Base-by-base conservation (phyloP, 1,140 invertebrate species). In the Hycleus phaleratus region DNA sequence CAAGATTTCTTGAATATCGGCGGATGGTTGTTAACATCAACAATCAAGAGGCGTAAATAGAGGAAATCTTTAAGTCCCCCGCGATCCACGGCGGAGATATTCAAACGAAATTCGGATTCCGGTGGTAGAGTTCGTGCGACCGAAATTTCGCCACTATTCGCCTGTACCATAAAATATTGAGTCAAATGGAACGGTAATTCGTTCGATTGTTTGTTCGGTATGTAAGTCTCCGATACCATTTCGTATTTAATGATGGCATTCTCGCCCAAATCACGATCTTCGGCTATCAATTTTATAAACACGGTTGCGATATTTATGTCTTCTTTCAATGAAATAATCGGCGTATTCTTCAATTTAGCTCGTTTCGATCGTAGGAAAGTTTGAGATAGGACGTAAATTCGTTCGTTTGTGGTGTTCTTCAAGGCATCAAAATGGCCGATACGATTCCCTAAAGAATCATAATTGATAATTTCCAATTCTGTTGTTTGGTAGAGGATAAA, bases 21-120 rank as follows among this genome's bases (percentile, higher is more conserved):
- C 10, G 85, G 81, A 69, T 93, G 90, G 68, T 95, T 87, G 68
- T 95, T 95, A 0, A 93, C 81, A 72, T 95, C 91, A 59, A 83
- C 82, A 0, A 94, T 77, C 26, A 79, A 75, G 0, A 87, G 74
- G 49, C 85, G 81, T 1, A 95, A 74, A 39, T 81, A 82, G 2
- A 89, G 81, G 45, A 79, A 76, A 49, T 90, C 85, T 47, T 78
- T 81, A 0, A 93, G 71, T 1, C 82, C 84, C 5, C 85, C 90
- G 4, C 83, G 81, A 71, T 95, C 92, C 4, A 77, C 78, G 0
- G 88, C 91, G 0, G 84, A 80, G 0, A 95, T 77, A 62, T 90
- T 88, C 5, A 95, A 70, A 48, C 82, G 78, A 62, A 93, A 88
- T 67, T 90, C 84, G 0, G 81, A 83, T 68, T 92, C 90, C 0